Conservation (phyloP, 1,140 invertebrate species). For the Leptestheria dahalacensis region DNA sequence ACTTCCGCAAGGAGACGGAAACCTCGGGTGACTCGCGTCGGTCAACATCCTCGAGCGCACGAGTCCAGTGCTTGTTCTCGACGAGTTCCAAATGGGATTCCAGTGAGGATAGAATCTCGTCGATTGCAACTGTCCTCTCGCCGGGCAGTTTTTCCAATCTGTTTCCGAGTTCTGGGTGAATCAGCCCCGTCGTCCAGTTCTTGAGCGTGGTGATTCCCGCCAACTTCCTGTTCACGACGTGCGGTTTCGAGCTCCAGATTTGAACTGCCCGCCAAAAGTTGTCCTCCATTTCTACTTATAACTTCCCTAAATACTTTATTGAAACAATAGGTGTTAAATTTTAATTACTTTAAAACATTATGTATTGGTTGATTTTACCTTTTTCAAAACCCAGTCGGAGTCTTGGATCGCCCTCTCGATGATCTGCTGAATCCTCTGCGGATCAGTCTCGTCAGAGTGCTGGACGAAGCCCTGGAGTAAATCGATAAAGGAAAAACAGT, state of each 20-base stretch:
- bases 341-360: neutral
- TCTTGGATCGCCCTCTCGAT: constrained; percentile 54
- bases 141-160: neutral
- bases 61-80: too few relatives aligned
- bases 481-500: constrained; percentile 28
- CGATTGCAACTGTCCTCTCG: neutral
- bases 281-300: neutral
- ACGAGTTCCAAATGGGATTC: too few relatives aligned
- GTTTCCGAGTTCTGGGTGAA: neutral
- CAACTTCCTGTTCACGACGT: constrained; percentile 29
- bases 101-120: too few relatives aligned
- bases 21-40: neutral
- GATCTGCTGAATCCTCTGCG: constrained; percentile 56
- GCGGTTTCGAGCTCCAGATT: constrained; percentile 31
- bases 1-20: constrained; percentile 10
- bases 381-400: constrained; percentile 60
- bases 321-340: neutral
- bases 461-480: constrained; percentile 52
- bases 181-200: neutral
- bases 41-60: neutral
- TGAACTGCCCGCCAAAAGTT: constrained; percentile 18
- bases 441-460: constrained; percentile 52
- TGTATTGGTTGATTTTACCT: constrained; percentile 33
- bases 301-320: neutral
- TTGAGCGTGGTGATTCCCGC: constrained; percentile 20